phyloP scores from a whole-genome alignment of 2,888 invertebrate genomes.

The Macrophya annulata region DNA sequence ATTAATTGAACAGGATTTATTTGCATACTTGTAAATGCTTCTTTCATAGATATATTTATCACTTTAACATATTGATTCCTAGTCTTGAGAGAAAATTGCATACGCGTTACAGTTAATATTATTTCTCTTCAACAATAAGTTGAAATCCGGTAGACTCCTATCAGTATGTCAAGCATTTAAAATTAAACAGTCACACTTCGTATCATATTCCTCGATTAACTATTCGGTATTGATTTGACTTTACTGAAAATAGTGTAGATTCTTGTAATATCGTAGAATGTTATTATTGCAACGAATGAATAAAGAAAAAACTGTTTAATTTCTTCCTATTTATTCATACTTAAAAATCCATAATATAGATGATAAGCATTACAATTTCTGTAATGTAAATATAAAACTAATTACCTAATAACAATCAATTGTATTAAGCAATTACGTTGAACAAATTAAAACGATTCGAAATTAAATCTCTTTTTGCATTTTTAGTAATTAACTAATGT shows the following conservation, averaged over 20 bases:
- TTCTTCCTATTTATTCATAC: neutral
- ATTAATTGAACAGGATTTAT: neutral
- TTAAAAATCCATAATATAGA: neutral
- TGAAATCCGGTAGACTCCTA: neutral
- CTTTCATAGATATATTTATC: neutral
- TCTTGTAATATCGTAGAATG: neutral
- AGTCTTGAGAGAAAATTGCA: neutral
- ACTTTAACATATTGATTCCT: neutral
- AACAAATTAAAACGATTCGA: conserved; percentile 28
- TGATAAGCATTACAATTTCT: conserved; percentile 11
- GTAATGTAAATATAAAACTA: conserved; percentile 19
- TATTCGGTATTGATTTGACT: neutral
- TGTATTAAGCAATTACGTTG: neutral
- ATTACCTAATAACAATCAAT: neutral
- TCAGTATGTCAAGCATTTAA: conserved; percentile 11
- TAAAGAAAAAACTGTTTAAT: neutral
- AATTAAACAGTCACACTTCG: neutral
- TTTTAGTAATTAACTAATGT: neutral
- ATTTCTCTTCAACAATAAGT: neutral
- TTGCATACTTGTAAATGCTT: neutral
- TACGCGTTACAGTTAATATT: neutral
- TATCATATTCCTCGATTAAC: neutral
- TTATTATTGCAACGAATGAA: neutral
- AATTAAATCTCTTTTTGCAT: neutral
- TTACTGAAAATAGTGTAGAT: neutral